Evolutionary conservation across 1,140 invertebrate genomes (phyloP).

Genomic region (Proales similis): DNA sequence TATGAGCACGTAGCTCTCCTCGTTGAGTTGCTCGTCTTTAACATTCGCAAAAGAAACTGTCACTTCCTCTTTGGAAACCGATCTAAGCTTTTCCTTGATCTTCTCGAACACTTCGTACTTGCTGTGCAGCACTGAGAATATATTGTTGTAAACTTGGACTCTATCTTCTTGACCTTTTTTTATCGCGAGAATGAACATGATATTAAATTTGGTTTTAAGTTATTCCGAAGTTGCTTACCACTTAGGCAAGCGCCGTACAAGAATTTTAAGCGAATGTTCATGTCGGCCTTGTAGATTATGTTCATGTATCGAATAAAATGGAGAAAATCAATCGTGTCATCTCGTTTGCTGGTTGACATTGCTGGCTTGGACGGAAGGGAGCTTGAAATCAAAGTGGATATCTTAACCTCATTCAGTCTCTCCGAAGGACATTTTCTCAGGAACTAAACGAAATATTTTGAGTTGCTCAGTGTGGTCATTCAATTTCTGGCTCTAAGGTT

Average conservation of each 20-base stretch:
- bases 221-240: slow-evolving; percentile 10
- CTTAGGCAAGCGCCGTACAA: slow-evolving; percentile 28
- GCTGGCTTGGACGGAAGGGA: slow-evolving; percentile 22
- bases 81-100: slow-evolving; percentile 6
- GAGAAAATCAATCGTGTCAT: slow-evolving; percentile 16
- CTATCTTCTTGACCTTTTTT: slow-evolving; percentile 22
- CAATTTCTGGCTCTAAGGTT: neutral
- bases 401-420: slow-evolving; percentile 5
- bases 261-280: slow-evolving; percentile 15
- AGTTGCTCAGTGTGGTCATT: slow-evolving; percentile 4
- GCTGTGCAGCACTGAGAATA: slow-evolving; percentile 10
- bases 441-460: slow-evolving; percentile 16
- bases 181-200: too few relatives aligned
- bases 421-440: slow-evolving; percentile 25
- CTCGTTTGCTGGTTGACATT: neutral
- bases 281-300: slow-evolving; percentile 27
- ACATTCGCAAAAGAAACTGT: neutral
- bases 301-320: slow-evolving; percentile 35
- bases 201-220: neutral
- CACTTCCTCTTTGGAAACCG: neutral
- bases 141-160: slow-evolving; percentile 26
- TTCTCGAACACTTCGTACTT: slow-evolving; percentile 8
- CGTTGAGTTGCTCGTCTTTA: neutral
- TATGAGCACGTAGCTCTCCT: neutral
- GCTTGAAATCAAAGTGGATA: slow-evolving; percentile 10